Evolutionary conservation across 2,888 invertebrate genomes (phyloP).

Genomic region (Sycophila texana): DNA sequence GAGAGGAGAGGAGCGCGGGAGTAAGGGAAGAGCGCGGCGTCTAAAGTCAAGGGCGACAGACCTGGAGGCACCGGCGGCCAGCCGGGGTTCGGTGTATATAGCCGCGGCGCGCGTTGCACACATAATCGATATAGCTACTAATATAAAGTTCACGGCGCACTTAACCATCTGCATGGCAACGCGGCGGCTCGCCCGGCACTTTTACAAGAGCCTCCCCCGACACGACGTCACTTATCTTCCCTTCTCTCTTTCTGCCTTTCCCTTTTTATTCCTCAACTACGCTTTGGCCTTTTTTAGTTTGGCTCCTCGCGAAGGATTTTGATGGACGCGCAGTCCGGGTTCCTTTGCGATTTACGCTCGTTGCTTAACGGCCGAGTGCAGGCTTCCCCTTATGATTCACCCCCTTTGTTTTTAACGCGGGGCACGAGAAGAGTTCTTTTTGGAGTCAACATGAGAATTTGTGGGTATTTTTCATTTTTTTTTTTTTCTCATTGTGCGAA

Average conservation of each 20-base stretch:
- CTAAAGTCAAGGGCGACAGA: conserved; percentile 51
- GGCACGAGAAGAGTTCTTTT: too few species aligned
- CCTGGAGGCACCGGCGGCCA: conserved; percentile 35
- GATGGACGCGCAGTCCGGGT: background rate
- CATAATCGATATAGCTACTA: conserved; percentile 55
- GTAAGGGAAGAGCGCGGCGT: conserved; percentile 7
- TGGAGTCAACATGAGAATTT: too few species aligned
- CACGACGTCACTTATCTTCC: background rate
- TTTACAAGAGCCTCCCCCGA: background rate
- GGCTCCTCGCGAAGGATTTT: background rate
- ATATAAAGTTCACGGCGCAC: conserved; percentile 52
- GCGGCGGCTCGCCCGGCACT: background rate
- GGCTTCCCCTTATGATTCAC: too few species aligned
- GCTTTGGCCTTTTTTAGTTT: background rate
- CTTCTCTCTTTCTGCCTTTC: background rate
- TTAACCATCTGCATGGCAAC: conserved; percentile 49
- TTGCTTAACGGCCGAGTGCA: too few species aligned
- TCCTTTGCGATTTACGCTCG: too few species aligned
- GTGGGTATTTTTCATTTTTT: too few species aligned
- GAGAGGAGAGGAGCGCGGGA: background rate
- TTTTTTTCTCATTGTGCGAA: too few species aligned
- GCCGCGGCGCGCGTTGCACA: conserved; percentile 15
- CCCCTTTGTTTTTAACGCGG: too few species aligned
- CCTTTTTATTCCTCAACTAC: too few species aligned
- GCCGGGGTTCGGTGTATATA: conserved; percentile 33